Evolutionary conservation across 2,113 vertebrate species (phyloP), one percentile per base, ranked within the genome.

Genomic region (Cariama cristata): DNA sequence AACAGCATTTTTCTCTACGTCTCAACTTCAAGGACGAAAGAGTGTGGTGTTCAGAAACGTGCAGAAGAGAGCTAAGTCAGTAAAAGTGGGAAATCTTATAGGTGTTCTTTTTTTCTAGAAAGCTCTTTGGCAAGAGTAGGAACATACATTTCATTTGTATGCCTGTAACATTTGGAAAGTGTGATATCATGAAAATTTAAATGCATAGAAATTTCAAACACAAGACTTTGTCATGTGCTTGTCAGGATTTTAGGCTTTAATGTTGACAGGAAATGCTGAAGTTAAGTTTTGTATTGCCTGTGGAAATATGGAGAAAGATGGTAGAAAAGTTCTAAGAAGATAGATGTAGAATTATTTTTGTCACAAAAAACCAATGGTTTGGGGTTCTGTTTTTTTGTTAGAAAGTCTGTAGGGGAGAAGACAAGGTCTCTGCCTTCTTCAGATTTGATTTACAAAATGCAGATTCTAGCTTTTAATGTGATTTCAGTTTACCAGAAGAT

Each of bases 121-220:
- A 63, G 40, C 76, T 92, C 91, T 71, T 69, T 96, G 90, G 90
- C 94, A 93, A 81, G 60, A 79, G 16, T 28, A 81, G 79, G 68
- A 92, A 44, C 79, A 44, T 95, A 45, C 28, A 11, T 93, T 96
- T 95, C 83, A 93, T 95, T 94, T 93, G 24, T 93, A 71, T 93
- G 86, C 88, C 81, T 93, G 88, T 88, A 95, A 84, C 95, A 96
- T 97, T 97, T 97, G 96, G 91, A 47, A 95, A 93, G 90, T 95
- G 86, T 91, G 93, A 95, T 86, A 91, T 55, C 75, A 88, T 97
- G 94, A 96, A 95, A 97, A 95, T 94, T 96, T 93, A 95, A 97
- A 96, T 95, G 60, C 68, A 88, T 74, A 95, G 56, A 88, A 89
- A 95, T 76, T 92, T 96, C 91, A 68, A 77, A 79, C 60, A 89